phyloP scores from a whole-genome alignment of 2,888 invertebrate species.

The Diabrotica balteata region DNA sequence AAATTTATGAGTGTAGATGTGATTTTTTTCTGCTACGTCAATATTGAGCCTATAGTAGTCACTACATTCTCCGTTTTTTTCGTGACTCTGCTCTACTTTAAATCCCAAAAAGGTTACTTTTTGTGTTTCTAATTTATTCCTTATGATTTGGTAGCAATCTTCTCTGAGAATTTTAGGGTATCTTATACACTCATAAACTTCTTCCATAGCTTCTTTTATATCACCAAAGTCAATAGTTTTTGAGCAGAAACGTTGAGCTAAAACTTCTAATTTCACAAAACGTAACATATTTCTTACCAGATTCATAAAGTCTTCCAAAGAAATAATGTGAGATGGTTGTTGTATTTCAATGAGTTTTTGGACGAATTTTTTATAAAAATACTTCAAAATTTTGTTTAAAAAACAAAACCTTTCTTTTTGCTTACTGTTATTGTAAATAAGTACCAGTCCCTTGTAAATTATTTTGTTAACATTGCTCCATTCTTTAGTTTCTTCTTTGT shows the following conservation, averaged over 20 bases:
- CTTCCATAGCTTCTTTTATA: slow-evolving; percentile 4
- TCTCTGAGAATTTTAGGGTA: slow-evolving; percentile 36
- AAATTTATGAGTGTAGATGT: slow-evolving; percentile 20
- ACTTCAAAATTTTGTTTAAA: neutral
- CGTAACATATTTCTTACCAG: neutral
- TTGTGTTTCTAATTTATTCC: slow-evolving; percentile 36
- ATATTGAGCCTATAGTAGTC: slow-evolving; percentile 43
- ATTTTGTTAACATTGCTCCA: neutral
- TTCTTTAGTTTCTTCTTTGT: neutral
- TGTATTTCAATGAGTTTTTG: neutral
- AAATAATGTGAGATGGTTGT: neutral
- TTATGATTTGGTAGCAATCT: slow-evolving; percentile 42
- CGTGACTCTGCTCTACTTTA: slow-evolving; percentile 33
- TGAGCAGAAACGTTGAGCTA: neutral
- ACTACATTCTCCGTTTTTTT: slow-evolving; percentile 46
- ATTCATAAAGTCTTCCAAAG: neutral
- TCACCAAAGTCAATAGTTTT: neutral
- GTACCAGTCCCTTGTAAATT: neutral
- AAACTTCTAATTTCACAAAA: neutral
- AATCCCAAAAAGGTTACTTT: slow-evolving; percentile 38
- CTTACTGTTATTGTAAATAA: neutral
- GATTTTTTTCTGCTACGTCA: neutral
- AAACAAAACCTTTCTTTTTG: neutral
- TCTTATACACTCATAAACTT: slow-evolving; percentile 16
- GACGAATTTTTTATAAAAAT: slow-evolving; percentile 1